Base-by-base conservation (phyloP, 2,888 invertebrate genomes). In the Anodontia alba region DNA sequence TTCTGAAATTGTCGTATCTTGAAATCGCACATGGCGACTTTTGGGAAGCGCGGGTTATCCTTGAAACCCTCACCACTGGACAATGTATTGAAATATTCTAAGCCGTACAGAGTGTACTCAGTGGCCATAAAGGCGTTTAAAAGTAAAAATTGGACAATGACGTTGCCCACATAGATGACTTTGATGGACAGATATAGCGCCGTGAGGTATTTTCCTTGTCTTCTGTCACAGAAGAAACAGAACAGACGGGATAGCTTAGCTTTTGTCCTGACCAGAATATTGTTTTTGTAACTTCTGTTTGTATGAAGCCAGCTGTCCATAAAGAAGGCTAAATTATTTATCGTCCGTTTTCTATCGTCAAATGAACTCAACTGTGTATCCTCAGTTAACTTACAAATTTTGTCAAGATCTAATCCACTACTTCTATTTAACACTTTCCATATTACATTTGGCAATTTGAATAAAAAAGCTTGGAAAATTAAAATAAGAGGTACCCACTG, bases 21-120 rank as follows among this genome's bases (percentile, higher is more conserved):
- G 73, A 90, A 89, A 79, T 90, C 89, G 71, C 90, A 90, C 42
- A 90, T 57, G 3, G 90, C 89, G 8, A 90, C 87, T 0, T 89
- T 75, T 0, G 90, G 90, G 77, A 90, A 90, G 20, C 87, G 77
- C 12, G 87, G 87, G 46, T 87, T 88, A 71, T 86, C 89, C n/a
- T 69, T 71, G 79, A 80, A 85, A 17, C 80, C 77, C 23, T 76
- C 81, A 1, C 76, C 73, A 0, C 67, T 68, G 8, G 78, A 57
- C 17, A 90, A 66, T 15, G 79, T 74, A 26, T 81, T 54, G 5
- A 90, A 42, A 0, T 89, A 86, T 42, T 87, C 86, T 42, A 89
- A 87, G 0, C 90, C 90, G 70, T 83, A 85, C 2, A 84, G 54
- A 29, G 82, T 86, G 51, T 79, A 89, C 17, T 87, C 84, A 71